Percentiles rank a stretch among this genome's conserved stretches.
These are phyloP conservation scores for Myotis daubentonii DNA, from an alignment of 2,797 vertebrate species.

Conservation along the genomic window DNA sequence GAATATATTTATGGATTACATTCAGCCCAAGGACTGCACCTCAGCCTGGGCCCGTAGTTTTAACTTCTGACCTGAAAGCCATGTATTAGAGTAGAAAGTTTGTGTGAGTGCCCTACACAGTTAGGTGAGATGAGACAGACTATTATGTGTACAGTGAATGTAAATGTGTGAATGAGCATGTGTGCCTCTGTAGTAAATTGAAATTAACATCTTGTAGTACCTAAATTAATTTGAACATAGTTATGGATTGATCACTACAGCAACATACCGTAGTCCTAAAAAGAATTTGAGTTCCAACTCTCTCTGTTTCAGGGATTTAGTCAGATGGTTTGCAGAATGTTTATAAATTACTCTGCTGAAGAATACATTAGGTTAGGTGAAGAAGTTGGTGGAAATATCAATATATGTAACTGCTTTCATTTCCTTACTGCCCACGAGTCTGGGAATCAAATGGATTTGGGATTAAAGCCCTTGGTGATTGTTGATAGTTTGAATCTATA, in stretches of 20 bases:
- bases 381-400: not conserved
- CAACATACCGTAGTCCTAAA: not conserved
- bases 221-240: not conserved
- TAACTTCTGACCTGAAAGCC: not conserved
- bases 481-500: not conserved
- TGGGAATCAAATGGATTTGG: not conserved
- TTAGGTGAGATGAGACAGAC: not conserved
- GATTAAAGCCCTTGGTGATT: not conserved
- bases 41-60: not conserved
- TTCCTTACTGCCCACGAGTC: not conserved
- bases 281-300: not conserved
- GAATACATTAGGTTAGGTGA: not conserved
- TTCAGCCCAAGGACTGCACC: not conserved
- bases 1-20: not conserved
- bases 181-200: not conserved
- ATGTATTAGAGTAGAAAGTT: not conserved
- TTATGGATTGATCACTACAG: not conserved
- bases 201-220: not conserved
- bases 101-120: rapidly evolving
- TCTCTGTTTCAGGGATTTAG: not conserved
- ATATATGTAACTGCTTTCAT: not conserved
- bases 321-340: not conserved
- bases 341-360: not conserved
- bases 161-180: rapidly evolving
- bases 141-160: not conserved